A percentile compares a stretch with the other conserved stretches of the same genome.
phyloP scores from a whole-genome alignment of 2,888 invertebrate species.

The Hyles lineata region DNA sequence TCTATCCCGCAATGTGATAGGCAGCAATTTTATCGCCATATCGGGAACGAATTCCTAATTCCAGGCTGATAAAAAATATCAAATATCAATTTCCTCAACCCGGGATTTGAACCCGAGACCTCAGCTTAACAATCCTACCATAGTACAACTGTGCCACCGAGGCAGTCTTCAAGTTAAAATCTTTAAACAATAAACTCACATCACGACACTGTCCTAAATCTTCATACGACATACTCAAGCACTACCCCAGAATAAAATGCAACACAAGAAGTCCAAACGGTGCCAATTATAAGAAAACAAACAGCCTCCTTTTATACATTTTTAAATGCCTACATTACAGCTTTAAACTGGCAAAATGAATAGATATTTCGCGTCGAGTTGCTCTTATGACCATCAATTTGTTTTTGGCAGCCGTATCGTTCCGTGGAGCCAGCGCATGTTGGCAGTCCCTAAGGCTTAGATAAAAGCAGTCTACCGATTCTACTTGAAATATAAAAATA shows the following conservation, averaged over 20 bases:
- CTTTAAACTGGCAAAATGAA: conserved; percentile 26
- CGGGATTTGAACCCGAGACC: too few relatives aligned
- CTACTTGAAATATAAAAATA: conserved; percentile 22
- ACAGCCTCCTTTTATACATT: conserved; percentile 24
- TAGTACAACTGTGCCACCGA: too few relatives aligned
- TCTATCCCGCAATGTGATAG: too few relatives aligned
- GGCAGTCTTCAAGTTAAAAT: too few relatives aligned
- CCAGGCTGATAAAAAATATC: too few relatives aligned
- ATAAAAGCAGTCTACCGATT: conserved; percentile 39
- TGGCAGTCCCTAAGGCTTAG: conserved; percentile 46
- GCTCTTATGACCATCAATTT: conserved; percentile 48
- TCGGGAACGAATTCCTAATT: too few relatives aligned
- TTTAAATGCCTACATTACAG: conserved; percentile 30
- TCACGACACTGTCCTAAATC: background rate
- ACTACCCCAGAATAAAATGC: background rate
- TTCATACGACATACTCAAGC: background rate
- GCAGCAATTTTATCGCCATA: too few relatives aligned
- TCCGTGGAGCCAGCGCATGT: conserved; percentile 44
- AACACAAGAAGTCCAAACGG: conserved; percentile 18
- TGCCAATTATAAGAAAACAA: conserved; percentile 28
- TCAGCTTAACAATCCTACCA: too few relatives aligned
- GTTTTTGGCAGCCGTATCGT: conserved; percentile 47
- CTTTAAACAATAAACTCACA: too few relatives aligned
- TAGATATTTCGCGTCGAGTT: conserved; percentile 28
- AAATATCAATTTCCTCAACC: too few relatives aligned